These are phyloP conservation scores for Erynnis tages DNA, from an alignment of 2,888 invertebrate species.

Conservation along the genomic window DNA sequence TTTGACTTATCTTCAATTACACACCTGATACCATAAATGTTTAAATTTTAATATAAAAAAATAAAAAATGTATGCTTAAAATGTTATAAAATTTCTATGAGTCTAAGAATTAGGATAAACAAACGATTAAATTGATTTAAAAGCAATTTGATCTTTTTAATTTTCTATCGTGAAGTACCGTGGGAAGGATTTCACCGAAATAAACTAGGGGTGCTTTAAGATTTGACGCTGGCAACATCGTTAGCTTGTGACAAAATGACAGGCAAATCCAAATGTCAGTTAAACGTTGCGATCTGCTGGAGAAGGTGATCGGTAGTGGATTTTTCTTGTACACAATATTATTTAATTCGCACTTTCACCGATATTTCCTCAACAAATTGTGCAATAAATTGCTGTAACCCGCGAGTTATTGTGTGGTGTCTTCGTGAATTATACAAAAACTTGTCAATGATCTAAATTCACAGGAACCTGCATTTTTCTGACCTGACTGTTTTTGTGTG, in stretches of 20 bases:
- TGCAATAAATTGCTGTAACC: slow-evolving; percentile 40
- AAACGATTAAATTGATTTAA: too few species aligned
- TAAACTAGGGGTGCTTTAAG: background rate
- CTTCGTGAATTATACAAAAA: slow-evolving; percentile 2
- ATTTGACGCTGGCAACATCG: background rate
- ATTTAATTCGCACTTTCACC: slow-evolving; percentile 62
- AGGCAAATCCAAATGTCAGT: too few species aligned
- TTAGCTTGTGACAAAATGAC: slow-evolving; percentile 27
- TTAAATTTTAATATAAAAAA: too few species aligned
- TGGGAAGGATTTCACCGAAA: too few species aligned
- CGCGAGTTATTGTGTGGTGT: slow-evolving; percentile 21
- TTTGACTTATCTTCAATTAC: too few species aligned
- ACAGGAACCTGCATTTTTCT: slow-evolving; percentile 50
- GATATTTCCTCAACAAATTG: slow-evolving; percentile 42
- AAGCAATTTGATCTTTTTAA: too few species aligned
- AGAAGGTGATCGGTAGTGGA: slow-evolving; percentile 42
- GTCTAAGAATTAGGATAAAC: too few species aligned
- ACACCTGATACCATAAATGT: too few species aligned
- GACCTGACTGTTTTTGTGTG: slow-evolving; percentile 58
- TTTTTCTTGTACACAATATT: slow-evolving; percentile 43
- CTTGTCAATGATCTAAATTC: slow-evolving; percentile 34
- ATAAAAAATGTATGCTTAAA: too few species aligned
- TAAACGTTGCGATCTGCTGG: slow-evolving; percentile 61
- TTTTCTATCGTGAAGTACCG: too few species aligned
- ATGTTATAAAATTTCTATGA: too few species aligned